Percentiles rank a stretch among this genome's conserved stretches.
These are phyloP conservation scores for Leptopilina clavipes DNA, from an alignment of 1,140 invertebrate genomes.

Conservation along the genomic window DNA sequence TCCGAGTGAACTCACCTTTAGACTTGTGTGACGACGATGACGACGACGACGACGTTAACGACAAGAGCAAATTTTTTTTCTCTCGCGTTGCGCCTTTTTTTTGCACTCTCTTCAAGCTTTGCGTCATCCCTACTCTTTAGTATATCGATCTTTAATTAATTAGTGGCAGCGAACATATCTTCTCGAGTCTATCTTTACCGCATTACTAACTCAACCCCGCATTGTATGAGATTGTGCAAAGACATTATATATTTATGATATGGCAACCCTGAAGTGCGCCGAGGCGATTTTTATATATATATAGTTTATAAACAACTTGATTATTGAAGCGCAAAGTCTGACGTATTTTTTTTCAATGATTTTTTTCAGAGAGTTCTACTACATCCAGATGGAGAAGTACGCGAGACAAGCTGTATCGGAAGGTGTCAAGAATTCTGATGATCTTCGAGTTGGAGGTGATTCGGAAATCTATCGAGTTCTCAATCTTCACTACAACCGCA, in stretches of 20 bases:
- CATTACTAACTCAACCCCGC: slow-evolving; percentile 9
- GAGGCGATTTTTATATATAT: slow-evolving; percentile 1
- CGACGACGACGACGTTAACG: too few relatives aligned
- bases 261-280: too few relatives aligned
- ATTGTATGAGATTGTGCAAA: too few relatives aligned
- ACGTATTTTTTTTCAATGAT: slow-evolving; percentile 30
- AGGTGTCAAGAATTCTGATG: slow-evolving; percentile 93
- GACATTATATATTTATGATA: too few relatives aligned
- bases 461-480: slow-evolving; percentile 98
- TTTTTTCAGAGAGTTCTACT: slow-evolving; percentile 98
- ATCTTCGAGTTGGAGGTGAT: slow-evolving; percentile 94
- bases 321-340: neutral
- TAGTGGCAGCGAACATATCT: slow-evolving; percentile 50
- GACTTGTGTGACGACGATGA: neutral
- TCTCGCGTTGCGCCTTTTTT: slow-evolving; percentile 20
- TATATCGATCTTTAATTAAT: slow-evolving; percentile 64
- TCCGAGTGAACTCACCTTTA: slow-evolving; percentile 52
- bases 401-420: slow-evolving; percentile 97
- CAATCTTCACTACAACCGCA: slow-evolving; percentile 99
- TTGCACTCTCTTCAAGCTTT: slow-evolving; percentile 25
- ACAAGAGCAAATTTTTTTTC: slow-evolving; percentile 18
- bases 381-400: slow-evolving; percentile 99
- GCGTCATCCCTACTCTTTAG: slow-evolving; percentile 40
- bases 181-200: slow-evolving; percentile 41
- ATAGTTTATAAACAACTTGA: neutral